phyloP scores from a whole-genome alignment of 1,140 invertebrate species.

The Galendromus occidentalis region DNA sequence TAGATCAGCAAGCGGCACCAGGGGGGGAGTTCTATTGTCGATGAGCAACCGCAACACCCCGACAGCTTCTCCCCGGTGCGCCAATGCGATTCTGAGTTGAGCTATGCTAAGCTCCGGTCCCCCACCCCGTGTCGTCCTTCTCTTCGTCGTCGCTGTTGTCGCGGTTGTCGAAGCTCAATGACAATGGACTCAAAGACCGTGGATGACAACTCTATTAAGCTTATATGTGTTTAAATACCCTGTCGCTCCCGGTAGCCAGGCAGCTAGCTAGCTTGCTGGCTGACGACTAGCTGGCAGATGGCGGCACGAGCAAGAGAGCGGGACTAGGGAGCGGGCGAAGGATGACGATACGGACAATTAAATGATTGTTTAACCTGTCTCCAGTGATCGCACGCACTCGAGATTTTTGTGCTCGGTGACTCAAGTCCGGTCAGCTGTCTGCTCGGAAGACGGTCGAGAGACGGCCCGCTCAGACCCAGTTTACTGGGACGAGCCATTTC shows the following conservation, averaged over 20 bases:
- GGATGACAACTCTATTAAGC: conserved; percentile 12
- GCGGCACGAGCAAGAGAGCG: not conserved
- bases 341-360: conserved; percentile 10
- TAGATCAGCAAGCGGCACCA: too few species aligned
- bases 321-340: not conserved
- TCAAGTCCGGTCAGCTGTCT: not conserved
- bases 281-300: not conserved
- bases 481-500: too few species aligned
- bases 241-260: not conserved
- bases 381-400: not conserved
- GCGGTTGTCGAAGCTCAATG: not conserved
- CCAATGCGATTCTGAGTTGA: too few species aligned
- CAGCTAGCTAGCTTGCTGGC: not conserved
- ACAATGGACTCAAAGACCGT: not conserved
- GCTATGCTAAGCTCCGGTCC: too few species aligned
- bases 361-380: conserved; percentile 11
- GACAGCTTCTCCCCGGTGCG: not conserved
- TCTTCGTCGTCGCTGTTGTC: too few species aligned
- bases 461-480: too few species aligned
- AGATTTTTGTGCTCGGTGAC: conserved; percentile 2
- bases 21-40: not conserved
- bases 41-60: conserved; percentile 10
- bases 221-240: conserved; percentile 9
- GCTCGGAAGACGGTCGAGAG: too few species aligned
- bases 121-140: too few species aligned